Evolutionary conservation across 1,140 invertebrate species (phyloP), one percentile per base, ranked within the genome.

Genomic region (Artemia franciscana): DNA sequence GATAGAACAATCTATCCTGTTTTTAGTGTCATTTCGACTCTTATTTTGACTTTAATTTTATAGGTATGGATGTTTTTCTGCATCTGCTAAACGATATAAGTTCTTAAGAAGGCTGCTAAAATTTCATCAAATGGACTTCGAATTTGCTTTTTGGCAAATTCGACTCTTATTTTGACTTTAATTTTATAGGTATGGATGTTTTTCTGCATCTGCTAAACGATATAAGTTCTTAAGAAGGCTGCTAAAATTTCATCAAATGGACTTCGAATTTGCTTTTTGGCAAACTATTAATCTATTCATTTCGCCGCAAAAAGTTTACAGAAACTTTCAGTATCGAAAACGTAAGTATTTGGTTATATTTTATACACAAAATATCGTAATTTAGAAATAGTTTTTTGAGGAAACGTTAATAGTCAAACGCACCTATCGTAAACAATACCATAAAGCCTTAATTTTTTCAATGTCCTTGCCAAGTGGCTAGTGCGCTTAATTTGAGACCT

Each of bases 251-350:
- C 81, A 89, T 70, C 94, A 98, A 76, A 98, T 99, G 95, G 95
- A 99, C 74, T 98, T 98, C 78, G 91, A 99, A 73, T 98, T 94
- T 79, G 95, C 94, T 2, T 77, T 88, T 9, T 98, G 94, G 94
- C 95, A 99, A 81, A 97, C 98, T 89, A 75, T 95, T 0, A 96
- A 95, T 74, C 76, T 99, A 60, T 92, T 98, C 74, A 79, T 87
- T 62, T 79, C 91, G 0, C 95, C 95, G 24, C 91, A 97, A 72
- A 97, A 96, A 82, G 91, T 99, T 3, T 97, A 96, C 70, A 83
- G 91, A 73, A 96, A 97, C 77, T 98, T 96, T 74, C 86, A 93
- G 68, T 97, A 95, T 75, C 84, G 95, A 75, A 98, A 98, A 84
- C 86, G 91, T 94, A 80, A 79, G 81, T 82, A 67, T 58, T 59